Percentiles rank a stretch among this genome's conserved stretches.
Evolutionary conservation across 2,888 invertebrate genomes (phyloP).

Genomic region (Ypsolopha sequella): DNA sequence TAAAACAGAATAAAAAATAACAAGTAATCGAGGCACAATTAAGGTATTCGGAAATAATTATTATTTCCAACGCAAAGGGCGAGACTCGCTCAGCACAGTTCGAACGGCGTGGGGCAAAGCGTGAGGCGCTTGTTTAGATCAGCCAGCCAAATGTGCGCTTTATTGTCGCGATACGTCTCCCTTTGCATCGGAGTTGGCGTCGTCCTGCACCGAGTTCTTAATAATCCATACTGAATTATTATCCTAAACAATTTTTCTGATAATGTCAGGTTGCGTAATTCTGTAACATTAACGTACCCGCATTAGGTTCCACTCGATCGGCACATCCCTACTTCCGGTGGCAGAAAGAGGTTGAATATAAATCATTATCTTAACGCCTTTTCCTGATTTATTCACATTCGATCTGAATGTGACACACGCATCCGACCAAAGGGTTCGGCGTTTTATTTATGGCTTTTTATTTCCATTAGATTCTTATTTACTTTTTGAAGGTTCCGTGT

Average conservation of each 20-base stretch:
- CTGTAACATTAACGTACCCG: slow-evolving; percentile 12
- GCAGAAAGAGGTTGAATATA: slow-evolving; percentile 29
- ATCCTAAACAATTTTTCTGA: background rate
- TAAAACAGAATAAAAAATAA: too few relatives aligned
- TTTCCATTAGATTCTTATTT: slow-evolving; percentile 20
- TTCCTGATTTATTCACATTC: slow-evolving; percentile 38
- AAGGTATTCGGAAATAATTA: too few relatives aligned
- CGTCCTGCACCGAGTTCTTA: too few relatives aligned
- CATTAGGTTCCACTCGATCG: background rate
- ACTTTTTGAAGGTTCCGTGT: background rate
- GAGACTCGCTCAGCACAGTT: too few relatives aligned
- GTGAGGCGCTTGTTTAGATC: too few relatives aligned
- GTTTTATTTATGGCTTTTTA: slow-evolving; percentile 33
- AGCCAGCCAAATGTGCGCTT: too few relatives aligned
- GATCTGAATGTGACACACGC: slow-evolving; percentile 25
- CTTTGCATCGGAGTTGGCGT: too few relatives aligned
- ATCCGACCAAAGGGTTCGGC: slow-evolving; percentile 25
- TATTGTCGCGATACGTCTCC: too few relatives aligned
- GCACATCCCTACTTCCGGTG: slow-evolving; percentile 14
- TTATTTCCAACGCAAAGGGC: too few relatives aligned
- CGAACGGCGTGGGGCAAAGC: too few relatives aligned
- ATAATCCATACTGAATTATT: background rate
- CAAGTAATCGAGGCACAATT: too few relatives aligned
- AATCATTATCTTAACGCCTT: slow-evolving; percentile 40
- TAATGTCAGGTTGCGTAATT: background rate